Conservation (phyloP, 2,113 vertebrate genomes). For the Oceanites oceanicus region DNA sequence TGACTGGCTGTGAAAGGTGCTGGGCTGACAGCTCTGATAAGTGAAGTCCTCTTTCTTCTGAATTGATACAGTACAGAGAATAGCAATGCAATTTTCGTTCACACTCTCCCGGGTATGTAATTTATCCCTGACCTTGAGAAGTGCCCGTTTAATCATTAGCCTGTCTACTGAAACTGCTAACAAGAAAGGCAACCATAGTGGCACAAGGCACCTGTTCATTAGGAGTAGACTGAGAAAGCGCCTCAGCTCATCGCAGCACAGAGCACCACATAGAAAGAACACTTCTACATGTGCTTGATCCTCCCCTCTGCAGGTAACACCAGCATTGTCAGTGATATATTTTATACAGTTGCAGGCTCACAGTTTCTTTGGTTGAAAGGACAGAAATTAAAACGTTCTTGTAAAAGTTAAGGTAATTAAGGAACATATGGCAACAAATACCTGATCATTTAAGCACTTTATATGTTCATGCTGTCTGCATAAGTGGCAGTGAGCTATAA, state of each 20-base stretch:
- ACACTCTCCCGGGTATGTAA: neutral
- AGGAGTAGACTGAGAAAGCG: neutral
- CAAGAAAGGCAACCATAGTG: neutral
- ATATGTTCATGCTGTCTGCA: accelerated
- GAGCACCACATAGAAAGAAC: accelerated
- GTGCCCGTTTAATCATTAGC: neutral
- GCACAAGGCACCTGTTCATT: neutral
- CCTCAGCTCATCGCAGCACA: neutral
- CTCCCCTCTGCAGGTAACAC: neutral
- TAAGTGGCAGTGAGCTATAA: neutral
- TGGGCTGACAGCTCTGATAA: neutral
- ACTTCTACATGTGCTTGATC: neutral
- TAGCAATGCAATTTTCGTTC: neutral
- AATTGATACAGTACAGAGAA: neutral
- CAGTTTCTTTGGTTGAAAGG: neutral
- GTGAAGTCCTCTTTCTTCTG: neutral
- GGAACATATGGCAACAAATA: neutral
- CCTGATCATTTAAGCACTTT: neutral
- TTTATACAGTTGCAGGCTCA: neutral
- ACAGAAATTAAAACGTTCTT: neutral
- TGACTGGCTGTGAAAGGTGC: neutral
- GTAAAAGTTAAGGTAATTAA: neutral
- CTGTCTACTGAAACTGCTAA: neutral
- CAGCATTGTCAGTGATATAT: neutral
- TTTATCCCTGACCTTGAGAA: slow-evolving; percentile 18